Conservation (phyloP, 2,113 vertebrate genomes). For the Chionomys nivalis region DNA sequence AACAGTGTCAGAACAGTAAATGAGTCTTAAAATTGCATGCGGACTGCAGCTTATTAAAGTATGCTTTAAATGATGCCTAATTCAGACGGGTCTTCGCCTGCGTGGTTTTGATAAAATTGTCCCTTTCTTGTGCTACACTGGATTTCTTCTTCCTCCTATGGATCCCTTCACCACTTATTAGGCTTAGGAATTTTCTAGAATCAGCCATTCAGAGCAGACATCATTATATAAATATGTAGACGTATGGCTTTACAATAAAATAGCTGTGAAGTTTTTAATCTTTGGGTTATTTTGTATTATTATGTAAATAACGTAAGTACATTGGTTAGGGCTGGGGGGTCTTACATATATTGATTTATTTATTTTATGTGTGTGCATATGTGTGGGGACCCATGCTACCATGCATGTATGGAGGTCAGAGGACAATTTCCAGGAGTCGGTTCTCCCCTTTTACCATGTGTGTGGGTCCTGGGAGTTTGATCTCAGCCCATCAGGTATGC, state of each 20-base stretch:
- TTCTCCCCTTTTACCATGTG: neutral
- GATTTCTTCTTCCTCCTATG: conserved; percentile 22
- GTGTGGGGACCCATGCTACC: neutral
- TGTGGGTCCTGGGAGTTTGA: neutral
- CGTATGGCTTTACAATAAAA: neutral
- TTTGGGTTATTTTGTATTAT: conserved; percentile 40
- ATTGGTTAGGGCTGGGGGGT: neutral
- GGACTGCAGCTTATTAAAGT: conserved; percentile 47
- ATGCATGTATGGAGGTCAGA: no score
- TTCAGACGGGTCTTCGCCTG: conserved; percentile 16
- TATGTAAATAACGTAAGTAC: neutral
- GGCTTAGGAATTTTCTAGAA: neutral
- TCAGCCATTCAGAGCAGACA: neutral
- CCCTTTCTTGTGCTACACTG: conserved; percentile 14
- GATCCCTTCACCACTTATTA: neutral
- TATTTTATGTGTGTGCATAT: neutral
- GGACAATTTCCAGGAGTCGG: neutral
- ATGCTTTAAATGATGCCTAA: conserved; percentile 28
- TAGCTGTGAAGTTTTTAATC: conserved; percentile 25
- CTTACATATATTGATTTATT: neutral
- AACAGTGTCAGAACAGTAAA: conserved; percentile 9
- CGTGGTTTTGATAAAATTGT: conserved; percentile 24
- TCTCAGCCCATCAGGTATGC: neutral
- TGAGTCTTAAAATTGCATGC: conserved; percentile 30
- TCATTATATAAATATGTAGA: neutral